A percentile compares a stretch with the other conserved stretches of the same genome.
These are phyloP conservation scores for Lomographa bimaculata DNA, from an alignment of 2,888 invertebrate species.

Conservation along the genomic window DNA sequence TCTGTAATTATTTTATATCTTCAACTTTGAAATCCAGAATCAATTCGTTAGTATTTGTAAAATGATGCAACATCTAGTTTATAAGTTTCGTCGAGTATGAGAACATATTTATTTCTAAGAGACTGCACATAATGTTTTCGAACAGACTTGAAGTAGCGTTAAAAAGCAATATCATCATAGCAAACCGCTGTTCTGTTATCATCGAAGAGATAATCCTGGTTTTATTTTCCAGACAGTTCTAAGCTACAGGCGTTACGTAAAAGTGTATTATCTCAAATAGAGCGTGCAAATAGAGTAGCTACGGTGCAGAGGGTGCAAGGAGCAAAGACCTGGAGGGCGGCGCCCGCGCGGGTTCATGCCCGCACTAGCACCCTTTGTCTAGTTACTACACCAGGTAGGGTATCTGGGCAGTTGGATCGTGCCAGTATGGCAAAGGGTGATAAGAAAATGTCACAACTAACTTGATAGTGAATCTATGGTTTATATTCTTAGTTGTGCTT, in stretches of 20 bases:
- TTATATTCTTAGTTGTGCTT: too few relatives aligned
- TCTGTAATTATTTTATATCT: background rate
- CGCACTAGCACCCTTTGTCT: slow-evolving; percentile 67
- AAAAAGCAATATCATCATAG: slow-evolving; percentile 20
- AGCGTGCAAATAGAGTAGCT: slow-evolving; percentile 44
- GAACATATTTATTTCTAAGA: slow-evolving; percentile 7
- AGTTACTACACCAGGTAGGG: slow-evolving; percentile 32
- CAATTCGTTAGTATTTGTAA: too few relatives aligned
- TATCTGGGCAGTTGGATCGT: slow-evolving; percentile 45
- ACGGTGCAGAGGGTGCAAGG: slow-evolving; percentile 46
- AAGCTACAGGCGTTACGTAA: slow-evolving; percentile 62
- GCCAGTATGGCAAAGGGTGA: slow-evolving; percentile 49
- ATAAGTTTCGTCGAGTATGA: too few relatives aligned
- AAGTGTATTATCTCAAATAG: slow-evolving; percentile 61
- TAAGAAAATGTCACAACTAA: slow-evolving; percentile 2
- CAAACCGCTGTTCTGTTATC: slow-evolving; percentile 14
- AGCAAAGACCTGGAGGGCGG: slow-evolving; percentile 64
- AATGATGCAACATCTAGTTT: background rate
- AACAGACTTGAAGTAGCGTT: slow-evolving; percentile 17
- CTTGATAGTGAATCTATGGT: background rate
- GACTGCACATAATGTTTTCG: slow-evolving; percentile 2
- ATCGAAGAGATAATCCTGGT: slow-evolving; percentile 24
- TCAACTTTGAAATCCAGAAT: too few relatives aligned
- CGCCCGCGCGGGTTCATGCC: slow-evolving; percentile 58
- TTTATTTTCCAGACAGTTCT: slow-evolving; percentile 52